phyloP scores from a whole-genome alignment of 2,113 vertebrate species.

The Thoracochromis brauschi region DNA sequence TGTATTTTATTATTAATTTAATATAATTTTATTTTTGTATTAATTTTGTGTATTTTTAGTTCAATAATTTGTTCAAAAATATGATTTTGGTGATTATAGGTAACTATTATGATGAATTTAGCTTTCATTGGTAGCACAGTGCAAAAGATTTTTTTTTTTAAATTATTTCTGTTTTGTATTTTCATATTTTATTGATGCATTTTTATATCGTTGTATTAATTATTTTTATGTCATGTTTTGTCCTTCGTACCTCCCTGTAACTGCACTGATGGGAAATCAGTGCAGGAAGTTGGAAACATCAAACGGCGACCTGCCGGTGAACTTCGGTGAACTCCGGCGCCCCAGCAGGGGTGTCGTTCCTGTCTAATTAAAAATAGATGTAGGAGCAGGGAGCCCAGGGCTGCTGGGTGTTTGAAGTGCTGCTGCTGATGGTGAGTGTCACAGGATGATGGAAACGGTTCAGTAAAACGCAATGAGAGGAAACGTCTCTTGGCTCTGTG shows the following conservation, averaged over 20 bases:
- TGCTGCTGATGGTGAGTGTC: background rate
- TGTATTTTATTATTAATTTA: background rate
- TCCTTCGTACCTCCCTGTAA: background rate
- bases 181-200: background rate
- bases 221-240: background rate
- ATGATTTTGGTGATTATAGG: background rate
- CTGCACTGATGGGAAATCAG: background rate
- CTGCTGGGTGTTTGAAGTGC: conserved; percentile 2
- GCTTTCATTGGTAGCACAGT: background rate
- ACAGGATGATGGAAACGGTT: background rate
- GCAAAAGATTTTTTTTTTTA: accelerated
- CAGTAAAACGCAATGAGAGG: background rate
- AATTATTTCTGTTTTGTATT: background rate
- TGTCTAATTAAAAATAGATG: background rate
- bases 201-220: background rate
- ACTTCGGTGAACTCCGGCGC: background rate
- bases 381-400: background rate
- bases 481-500: background rate
- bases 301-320: background rate
- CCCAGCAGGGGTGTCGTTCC: background rate
- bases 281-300: background rate
- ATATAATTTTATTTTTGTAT: background rate
- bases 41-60: background rate
- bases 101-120: background rate
- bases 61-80: background rate